A percentile compares a stretch with the other conserved stretches of the same genome.
Evolutionary conservation across 2,113 vertebrate genomes (phyloP).

Genomic region (Phodopus roborovskii): DNA sequence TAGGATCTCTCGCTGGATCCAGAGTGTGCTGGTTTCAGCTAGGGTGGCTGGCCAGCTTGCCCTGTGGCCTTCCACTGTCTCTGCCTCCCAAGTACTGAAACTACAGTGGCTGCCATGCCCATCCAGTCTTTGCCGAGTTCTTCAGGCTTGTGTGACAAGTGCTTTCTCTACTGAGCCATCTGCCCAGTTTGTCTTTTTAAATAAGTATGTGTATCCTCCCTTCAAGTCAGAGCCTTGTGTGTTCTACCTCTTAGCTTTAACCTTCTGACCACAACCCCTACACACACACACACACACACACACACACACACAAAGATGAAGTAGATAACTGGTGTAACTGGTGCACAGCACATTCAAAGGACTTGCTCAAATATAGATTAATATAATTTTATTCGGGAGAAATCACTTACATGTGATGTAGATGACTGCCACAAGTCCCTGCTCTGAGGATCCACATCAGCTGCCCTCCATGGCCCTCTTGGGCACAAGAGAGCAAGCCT

Average conservation of each 20-base stretch:
- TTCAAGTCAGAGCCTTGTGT: not conserved
- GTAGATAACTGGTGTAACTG: no score
- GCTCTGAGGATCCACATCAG: no score
- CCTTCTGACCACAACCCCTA: not conserved
- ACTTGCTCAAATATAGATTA: no score
- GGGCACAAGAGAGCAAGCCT: no score
- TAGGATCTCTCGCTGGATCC: not conserved
- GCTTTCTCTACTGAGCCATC: not conserved
- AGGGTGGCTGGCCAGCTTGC: not conserved
- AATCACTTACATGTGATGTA: no score
- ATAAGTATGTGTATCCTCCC: not conserved
- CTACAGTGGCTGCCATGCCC: not conserved
- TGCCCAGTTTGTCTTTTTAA: not conserved
- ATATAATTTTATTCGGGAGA: no score
- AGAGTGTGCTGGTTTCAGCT: not conserved
- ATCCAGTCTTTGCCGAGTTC: not conserved
- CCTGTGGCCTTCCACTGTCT: not conserved
- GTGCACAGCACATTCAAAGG: no score
- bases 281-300: no score
- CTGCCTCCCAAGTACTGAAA: not conserved
- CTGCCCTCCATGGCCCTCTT: no score
- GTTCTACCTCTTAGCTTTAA: not conserved
- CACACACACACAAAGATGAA: no score
- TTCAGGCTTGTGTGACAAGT: not conserved
- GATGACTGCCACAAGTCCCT: no score